Evolutionary conservation across 2,113 vertebrate genomes (phyloP), one percentile per base, ranked within the genome.

Genomic region (Campylomormyrus numenius): DNA sequence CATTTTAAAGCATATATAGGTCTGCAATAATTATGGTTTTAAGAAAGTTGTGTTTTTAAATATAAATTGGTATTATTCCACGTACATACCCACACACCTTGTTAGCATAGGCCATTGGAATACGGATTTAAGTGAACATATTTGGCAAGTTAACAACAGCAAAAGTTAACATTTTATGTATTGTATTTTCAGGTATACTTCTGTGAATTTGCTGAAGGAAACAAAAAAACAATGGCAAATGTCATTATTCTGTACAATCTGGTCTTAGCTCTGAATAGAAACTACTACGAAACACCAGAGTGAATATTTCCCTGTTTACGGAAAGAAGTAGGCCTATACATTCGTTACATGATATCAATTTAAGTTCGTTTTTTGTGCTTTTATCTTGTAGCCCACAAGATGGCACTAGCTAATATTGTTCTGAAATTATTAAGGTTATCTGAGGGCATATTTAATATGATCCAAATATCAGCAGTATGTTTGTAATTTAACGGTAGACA

Each of bases 341-440:
- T 70, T 70, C 11, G 13, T 70, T 13, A 31, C 62, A 70, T 31
- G 10, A 31, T 27, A 85, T 48, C 8, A 85, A 87, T 87, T 53
- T 31, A 27, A 8, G 5, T 17, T 53, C 1, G 10, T 53, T 35
- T 50, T 50, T 53, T n/a, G 13, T 53, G 45, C 10, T 52, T 53
- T 52, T 35, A 35, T 35, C 31, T 21, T 56, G 8, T n/a, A 24
- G 45, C 8, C 88, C 88, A 89, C 88, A 83, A 89, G 88, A 84
- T 89, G 88, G 88, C 70, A 53, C 48, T n/a, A 56, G 49, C 27
- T 84, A 17, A 31, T 53, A 89, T 52, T 49, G 11, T 88, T 85
- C 45, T 48, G 42, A 85, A 13, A 46, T 48, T 24, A 45, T 24
- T 24, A 21, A 42, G 83, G 83, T 85, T 85, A 85, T 85, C 74